phyloP scores from a whole-genome alignment of 92 coral and sea anemone species.

The Umimayanthus chanpuru region DNA sequence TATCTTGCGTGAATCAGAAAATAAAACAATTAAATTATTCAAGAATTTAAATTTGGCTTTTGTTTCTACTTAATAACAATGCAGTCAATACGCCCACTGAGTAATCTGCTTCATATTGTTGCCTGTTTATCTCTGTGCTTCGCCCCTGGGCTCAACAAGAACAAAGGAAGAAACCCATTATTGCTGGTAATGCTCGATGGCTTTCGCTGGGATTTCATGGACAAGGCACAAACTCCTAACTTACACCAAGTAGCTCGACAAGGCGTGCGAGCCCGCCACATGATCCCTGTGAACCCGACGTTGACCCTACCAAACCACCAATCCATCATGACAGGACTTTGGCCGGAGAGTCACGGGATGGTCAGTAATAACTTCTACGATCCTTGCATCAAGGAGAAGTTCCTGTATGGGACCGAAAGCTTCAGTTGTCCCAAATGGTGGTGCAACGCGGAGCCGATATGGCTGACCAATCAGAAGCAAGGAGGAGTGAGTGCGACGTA shows the following conservation, averaged over 20 bases:
- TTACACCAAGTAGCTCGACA: conserved; percentile 41
- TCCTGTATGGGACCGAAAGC: conserved; percentile 17
- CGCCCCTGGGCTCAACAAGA: neutral
- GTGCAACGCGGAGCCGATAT: conserved; percentile 46
- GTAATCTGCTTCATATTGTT: neutral
- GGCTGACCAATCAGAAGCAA: conserved; percentile 58
- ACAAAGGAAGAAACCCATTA: neutral
- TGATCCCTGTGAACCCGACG: conserved; percentile 46
- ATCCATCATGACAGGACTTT: conserved; percentile 53
- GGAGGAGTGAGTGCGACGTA: conserved; percentile 37
- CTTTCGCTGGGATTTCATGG: conserved; percentile 58
- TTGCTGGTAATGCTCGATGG: conserved; percentile 44
- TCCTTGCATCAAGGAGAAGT: conserved; percentile 38
- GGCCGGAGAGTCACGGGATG: conserved; percentile 52
- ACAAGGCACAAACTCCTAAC: conserved; percentile 41
- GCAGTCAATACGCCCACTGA: neutral
- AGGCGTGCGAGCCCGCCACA: conserved; percentile 41
- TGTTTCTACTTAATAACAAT: neutral
- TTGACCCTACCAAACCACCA: conserved; percentile 55
- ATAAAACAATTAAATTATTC: neutral
- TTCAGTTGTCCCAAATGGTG: conserved; percentile 50
- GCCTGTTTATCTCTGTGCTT: neutral
- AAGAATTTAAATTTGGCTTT: neutral
- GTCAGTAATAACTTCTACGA: conserved; percentile 51
- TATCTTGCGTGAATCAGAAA: neutral